These are phyloP conservation scores for Drosophila glabriapex DNA, from an alignment of 2,888 invertebrate species.

Conservation along the genomic window DNA sequence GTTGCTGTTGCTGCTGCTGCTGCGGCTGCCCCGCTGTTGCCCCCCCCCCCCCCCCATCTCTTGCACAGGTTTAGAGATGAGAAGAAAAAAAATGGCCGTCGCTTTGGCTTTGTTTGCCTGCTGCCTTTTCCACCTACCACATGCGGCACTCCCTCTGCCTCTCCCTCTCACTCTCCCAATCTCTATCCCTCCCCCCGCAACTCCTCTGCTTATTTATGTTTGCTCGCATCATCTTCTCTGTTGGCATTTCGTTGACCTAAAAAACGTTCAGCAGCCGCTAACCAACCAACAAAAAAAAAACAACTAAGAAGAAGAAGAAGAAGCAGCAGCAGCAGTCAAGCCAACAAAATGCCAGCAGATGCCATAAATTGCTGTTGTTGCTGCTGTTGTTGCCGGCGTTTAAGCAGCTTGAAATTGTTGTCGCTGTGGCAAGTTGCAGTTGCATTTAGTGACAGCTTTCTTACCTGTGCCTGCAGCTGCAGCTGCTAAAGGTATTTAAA, in stretches of 20 bases:
- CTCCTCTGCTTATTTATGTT: slow-evolving; percentile 66
- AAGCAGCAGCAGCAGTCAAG: slow-evolving; percentile 22
- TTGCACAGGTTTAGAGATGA: slow-evolving; percentile 65
- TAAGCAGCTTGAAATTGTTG: slow-evolving; percentile 53
- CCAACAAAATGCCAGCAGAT: slow-evolving; percentile 70
- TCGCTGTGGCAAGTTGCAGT: slow-evolving; percentile 47
- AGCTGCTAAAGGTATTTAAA: slow-evolving; percentile 54
- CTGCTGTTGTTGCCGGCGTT: slow-evolving; percentile 51
- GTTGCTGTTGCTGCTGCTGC: slow-evolving; percentile 31
- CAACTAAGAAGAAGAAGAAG: slow-evolving; percentile 22
- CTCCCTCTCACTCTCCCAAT: neutral
- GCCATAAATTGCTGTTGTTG: slow-evolving; percentile 69
- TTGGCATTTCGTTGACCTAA: slow-evolving; percentile 81
- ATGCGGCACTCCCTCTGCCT: slow-evolving; percentile 9
- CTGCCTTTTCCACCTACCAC: slow-evolving; percentile 40
- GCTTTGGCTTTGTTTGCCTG: slow-evolving; percentile 68
- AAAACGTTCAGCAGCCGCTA: slow-evolving; percentile 75
- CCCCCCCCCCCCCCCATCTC: slow-evolving; percentile 1
- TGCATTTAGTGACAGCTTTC: slow-evolving; percentile 48
- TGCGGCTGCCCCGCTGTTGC: neutral
- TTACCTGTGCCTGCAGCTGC: slow-evolving; percentile 54
- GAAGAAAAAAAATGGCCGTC: slow-evolving; percentile 53
- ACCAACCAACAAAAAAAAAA: slow-evolving; percentile 41
- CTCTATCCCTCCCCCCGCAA: neutral
- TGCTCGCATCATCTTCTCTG: slow-evolving; percentile 71